phyloP scores from a whole-genome alignment of 2,113 vertebrate species.

The Upupa epops region DNA sequence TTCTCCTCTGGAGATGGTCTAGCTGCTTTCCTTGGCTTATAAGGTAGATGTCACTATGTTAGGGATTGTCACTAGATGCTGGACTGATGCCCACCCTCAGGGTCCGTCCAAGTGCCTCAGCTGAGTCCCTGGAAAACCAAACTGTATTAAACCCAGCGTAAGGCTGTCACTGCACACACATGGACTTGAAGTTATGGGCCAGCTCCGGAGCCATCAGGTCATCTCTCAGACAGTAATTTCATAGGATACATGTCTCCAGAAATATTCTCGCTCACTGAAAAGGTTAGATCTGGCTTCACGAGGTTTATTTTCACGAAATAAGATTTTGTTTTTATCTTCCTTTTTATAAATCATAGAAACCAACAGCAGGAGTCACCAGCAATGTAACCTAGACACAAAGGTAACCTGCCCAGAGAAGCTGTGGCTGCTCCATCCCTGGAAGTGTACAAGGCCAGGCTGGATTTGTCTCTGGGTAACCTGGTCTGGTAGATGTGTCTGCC shows the following conservation, averaged over 20 bases:
- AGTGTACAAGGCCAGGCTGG: too few relatives aligned
- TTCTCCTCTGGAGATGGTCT: background rate
- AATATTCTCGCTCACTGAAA: background rate
- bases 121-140: background rate
- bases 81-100: background rate
- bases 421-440: too few relatives aligned
- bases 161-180: accelerated
- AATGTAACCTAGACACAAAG: background rate
- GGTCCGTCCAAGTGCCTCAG: background rate
- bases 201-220: background rate
- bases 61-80: background rate
- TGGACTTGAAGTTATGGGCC: background rate
- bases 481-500: too few relatives aligned
- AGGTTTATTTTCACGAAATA: background rate
- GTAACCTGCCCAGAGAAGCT: background rate
- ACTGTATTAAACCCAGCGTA: background rate
- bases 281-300: background rate
- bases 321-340: background rate
- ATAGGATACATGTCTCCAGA: background rate
- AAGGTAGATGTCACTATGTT: background rate
- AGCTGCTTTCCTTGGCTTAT: background rate
- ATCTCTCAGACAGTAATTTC: background rate
- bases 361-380: background rate
- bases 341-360: background rate
- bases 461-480: too few relatives aligned